Percentiles rank a stretch among this genome's conserved stretches.
These are phyloP conservation scores for Scelioninae gen. 1 DNA, from an alignment of 2,888 invertebrate genomes.

Conservation along the genomic window DNA sequence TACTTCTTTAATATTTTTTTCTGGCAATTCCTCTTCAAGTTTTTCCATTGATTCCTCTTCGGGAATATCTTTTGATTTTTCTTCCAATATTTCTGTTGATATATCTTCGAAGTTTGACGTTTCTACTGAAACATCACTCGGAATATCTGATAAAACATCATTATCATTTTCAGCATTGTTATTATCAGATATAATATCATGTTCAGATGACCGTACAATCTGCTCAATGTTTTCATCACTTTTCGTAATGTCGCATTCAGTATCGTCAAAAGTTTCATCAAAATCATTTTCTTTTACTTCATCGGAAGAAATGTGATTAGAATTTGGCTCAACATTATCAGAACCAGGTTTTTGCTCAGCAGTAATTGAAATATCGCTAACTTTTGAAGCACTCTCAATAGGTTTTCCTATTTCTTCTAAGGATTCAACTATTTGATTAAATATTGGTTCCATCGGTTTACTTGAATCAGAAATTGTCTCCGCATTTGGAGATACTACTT, in stretches of 20 bases:
- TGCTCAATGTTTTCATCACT: conserved; percentile 18
- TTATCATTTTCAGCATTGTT: conserved; percentile 24
- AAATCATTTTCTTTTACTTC: conserved; percentile 32
- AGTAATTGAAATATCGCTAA: conserved; percentile 7
- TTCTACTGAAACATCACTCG: conserved; percentile 16
- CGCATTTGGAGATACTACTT: background rate
- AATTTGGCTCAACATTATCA: conserved; percentile 9
- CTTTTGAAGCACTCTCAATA: conserved; percentile 56
- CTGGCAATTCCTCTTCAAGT: too few relatives aligned
- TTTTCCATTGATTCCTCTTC: too few relatives aligned
- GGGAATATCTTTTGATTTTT: conserved; percentile 11
- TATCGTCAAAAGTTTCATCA: conserved; percentile 65
- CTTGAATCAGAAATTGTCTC: background rate
- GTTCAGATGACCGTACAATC: conserved; percentile 3
- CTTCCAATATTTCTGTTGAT: conserved; percentile 47
- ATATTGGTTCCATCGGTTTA: conserved; percentile 72
- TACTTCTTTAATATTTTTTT: too few relatives aligned
- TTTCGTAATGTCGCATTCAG: conserved; percentile 40
- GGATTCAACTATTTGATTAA: conserved; percentile 75
- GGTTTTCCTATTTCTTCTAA: conserved; percentile 74
- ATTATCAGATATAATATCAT: conserved; percentile 10
- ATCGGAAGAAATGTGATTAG: conserved; percentile 22
- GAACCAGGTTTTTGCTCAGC: background rate
- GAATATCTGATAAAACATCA: background rate
- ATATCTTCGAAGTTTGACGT: conserved; percentile 18